Evolutionary conservation across 2,113 vertebrate genomes (phyloP), one percentile per base, ranked within the genome.

Genomic region (Peromyscus maniculatus): DNA sequence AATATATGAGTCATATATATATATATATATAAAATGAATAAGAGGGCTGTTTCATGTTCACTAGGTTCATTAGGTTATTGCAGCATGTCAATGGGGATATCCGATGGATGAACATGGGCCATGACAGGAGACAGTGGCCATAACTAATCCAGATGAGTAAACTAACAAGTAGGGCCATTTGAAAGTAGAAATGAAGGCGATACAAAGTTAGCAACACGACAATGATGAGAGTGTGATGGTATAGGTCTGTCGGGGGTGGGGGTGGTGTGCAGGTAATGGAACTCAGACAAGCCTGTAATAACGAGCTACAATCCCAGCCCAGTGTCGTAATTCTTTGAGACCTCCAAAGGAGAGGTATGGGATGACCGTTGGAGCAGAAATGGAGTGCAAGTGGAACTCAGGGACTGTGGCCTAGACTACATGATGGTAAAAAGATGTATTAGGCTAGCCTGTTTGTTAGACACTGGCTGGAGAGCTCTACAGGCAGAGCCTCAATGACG

Each of bases 241-340:
- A 52, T 9, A 52, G 13, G 26, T 49, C 22, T 52, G 46, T 52
- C 46, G 24, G 62, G 62, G 62, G 77, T 55, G 28, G 19, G 28
- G 46, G 77, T 52, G 79, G 10, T 33, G 19, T 28, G 59, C 31
- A 28, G 39, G 28, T 1, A n/a, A 19, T 12, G 83, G 59, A 33
- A 67, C 15, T 87, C 83, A 87, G 83, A 46, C 83, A 67, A 66
- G 62, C 39, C 26, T 43, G n/a, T 86, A 11, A 26, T 43, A 66
- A 64, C 3, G 39, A 67, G 26, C 16, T 66, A 66, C 24, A 86
- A 16, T 57, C 22, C 2, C 79, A 67, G 77, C 79, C 90, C 72
- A 49, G 59, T 21, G 86, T 72, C 24, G 43, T 75, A n/a, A 86
- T 87, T 91, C 82, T 93, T 89, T 78, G 71, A 89, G 59, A 77